A percentile compares a stretch with the other conserved stretches of the same genome.
Evolutionary conservation across 1,140 invertebrate genomes (phyloP).

Genomic region (Orchesella cincta): DNA sequence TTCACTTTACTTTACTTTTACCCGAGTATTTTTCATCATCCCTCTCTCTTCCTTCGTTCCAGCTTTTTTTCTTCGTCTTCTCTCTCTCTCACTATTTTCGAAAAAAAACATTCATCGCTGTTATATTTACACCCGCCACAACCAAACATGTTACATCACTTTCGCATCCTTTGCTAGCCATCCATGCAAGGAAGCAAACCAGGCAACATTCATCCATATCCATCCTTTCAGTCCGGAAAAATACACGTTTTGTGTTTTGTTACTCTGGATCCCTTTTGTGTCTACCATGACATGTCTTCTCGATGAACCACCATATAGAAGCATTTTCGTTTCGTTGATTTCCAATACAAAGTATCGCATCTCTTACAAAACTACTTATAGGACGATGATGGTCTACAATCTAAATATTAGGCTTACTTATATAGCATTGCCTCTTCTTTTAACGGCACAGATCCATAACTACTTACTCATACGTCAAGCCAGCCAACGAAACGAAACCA

Average conservation of each 20-base stretch:
- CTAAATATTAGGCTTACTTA: too few species aligned
- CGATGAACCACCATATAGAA: background rate
- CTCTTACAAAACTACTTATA: too few species aligned
- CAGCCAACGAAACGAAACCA: background rate
- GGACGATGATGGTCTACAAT: too few species aligned
- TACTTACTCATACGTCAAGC: background rate
- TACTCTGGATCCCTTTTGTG: background rate
- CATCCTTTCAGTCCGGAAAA: conserved; percentile 13
- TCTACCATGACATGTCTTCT: background rate
- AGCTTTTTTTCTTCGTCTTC: conserved; percentile 28
- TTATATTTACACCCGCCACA: conserved; percentile 26
- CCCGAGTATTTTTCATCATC: conserved; percentile 38
- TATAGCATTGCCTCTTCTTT: too few species aligned
- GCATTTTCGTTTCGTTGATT: background rate
- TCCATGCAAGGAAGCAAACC: conserved; percentile 6
- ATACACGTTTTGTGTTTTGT: background rate
- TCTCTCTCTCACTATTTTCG: conserved; percentile 13
- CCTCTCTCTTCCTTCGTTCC: background rate
- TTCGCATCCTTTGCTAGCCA: conserved; percentile 25
- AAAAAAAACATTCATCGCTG: conserved; percentile 11
- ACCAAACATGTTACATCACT: conserved; percentile 30
- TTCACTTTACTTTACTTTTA: conserved; percentile 38
- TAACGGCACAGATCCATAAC: background rate
- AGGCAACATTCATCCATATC: conserved; percentile 14
- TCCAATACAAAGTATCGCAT: background rate